Base-by-base conservation (phyloP, 1,140 invertebrate genomes). In the Calosoma granatense region DNA sequence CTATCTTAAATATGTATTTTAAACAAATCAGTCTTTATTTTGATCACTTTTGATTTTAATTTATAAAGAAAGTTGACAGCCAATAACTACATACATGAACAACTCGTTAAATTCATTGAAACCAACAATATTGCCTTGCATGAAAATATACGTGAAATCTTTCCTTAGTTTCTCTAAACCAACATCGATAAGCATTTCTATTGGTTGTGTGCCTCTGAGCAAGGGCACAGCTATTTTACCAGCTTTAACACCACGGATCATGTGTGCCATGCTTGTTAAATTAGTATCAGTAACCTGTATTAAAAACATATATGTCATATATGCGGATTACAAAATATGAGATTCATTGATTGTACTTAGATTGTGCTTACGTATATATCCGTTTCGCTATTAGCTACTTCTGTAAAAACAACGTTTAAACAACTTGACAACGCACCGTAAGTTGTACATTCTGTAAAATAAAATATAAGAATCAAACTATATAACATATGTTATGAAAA, bases 121-220 rank as follows among this genome's bases (percentile, higher is more conserved):
- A 21, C 70, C 57, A 15, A 60, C 39, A 12, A 74, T 53, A 61
- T 63, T 62, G 22, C 61, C 53, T 30, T 60, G 62, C n/a, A 58
- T 54, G n/a, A 73, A 56, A 22, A 72, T 55, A 26, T 68, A 67
- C 22, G 58, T 63, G 19, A 72, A 73, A 63, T 74, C 70, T 39
- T 61, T 65, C 6, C 26, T 61, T n/a, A 74, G 54, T 60, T 74
- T 74, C 52, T 71, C 63, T 19, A 73, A 65, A 51, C 70, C 72
- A 39, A 68, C 67, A 43, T 74, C 70, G 11, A 72, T 59, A 0
- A 71, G 41, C 22, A 70, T 59, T 62, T 74, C 70, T 30, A 74
- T 60, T 4, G 70, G 67, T 54, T 70, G 53, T 56, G 63, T 64
- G 30, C 60, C 62, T 17, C 56, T 51, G 17, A 72, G 60, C 36